These are phyloP conservation scores for Nezara viridula DNA, from an alignment of 2,888 invertebrate species.

Conservation along the genomic window DNA sequence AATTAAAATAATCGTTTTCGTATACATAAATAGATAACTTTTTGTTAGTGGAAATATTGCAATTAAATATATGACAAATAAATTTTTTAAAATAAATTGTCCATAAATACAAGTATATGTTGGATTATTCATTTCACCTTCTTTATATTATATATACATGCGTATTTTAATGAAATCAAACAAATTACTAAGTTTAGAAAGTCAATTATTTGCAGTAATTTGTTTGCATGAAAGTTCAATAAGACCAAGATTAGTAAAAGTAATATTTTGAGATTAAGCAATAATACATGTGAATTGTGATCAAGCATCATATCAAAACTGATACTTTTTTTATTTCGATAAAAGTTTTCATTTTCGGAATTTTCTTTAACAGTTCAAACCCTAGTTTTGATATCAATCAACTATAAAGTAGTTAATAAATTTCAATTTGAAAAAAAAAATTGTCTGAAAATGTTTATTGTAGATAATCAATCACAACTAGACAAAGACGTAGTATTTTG, in stretches of 20 bases:
- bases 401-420: not conserved
- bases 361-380: not conserved
- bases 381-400: not conserved
- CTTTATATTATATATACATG: not conserved
- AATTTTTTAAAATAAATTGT: not conserved
- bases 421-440: not conserved
- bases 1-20: not conserved
- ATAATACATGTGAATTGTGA: not conserved
- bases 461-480: not conserved
- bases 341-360: no score
- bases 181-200: not conserved
- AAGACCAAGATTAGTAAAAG: not conserved
- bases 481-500: no score
- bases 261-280: not conserved
- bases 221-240: not conserved
- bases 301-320: not conserved
- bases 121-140: not conserved
- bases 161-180: not conserved
- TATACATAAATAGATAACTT: not conserved
- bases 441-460: not conserved
- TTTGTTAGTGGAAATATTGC: not conserved
- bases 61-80: not conserved
- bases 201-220: not conserved
- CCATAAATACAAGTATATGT: not conserved
- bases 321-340: not conserved